Evolutionary conservation across 1,140 invertebrate genomes (phyloP), one percentile per base, ranked within the genome.

Genomic region (Monochamus saltuarius): DNA sequence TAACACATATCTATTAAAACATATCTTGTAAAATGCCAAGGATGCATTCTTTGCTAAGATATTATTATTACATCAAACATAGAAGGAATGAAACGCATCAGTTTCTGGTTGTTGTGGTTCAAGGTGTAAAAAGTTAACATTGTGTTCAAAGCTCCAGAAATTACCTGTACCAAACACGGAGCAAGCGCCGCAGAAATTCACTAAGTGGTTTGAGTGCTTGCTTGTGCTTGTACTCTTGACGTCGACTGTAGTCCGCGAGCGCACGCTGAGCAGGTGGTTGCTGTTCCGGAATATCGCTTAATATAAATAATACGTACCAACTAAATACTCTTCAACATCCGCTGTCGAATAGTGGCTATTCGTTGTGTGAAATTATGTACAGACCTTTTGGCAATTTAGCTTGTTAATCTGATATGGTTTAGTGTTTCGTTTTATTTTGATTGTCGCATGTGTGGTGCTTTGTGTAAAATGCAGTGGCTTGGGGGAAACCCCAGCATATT

Each of bases 401-500:
- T 29, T 58, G 36, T n/a, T 22, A 37, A 11, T 29, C 49, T 54
- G 52, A 55, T 61, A 61, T 61, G 59, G 54, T 61, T 55, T 52
- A 17, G 46, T 46, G 46, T 59, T 16, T 59, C 9, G 47, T 46
- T 29, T 29, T 29, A 29, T 29, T 29, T 29, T 29, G 22, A 29
- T 29, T 29, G 13, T 62, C 49, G 60, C n/a, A 56, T 62, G 47
- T 45, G 42, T 43, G 52, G 55, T 52, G 60, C 51, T 37, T 51
- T 56, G 39, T 56, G 50, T 35, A 57, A 51, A 51, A 62, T 57
- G 61, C 49, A 34, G 59, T 61, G 46, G 52, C 56, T 61, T 37
- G 59, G 59, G 52, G 46, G 61, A 40, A 57, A 53, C 54, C 39
- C 60, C 22, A 49, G n/a, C 36, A 40, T 52, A 47, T 57, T 57